These are phyloP conservation scores for Drosophila ezoana DNA, from an alignment of 2,888 invertebrate genomes.

Conservation along the genomic window DNA sequence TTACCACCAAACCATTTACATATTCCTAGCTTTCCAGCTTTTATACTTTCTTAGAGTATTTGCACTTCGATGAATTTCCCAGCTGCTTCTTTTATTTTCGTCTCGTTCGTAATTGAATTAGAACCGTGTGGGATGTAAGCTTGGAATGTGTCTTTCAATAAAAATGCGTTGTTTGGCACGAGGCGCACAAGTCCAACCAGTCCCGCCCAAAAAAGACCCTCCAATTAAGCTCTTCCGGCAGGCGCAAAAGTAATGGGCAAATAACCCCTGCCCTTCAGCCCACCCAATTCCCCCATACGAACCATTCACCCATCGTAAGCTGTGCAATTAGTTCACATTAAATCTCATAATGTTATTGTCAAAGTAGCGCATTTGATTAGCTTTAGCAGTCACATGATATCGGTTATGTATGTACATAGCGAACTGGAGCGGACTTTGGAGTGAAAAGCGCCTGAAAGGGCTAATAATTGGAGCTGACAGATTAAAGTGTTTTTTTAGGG, in stretches of 20 bases:
- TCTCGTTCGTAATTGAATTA: slow-evolving; percentile 70
- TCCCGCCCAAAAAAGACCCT: slow-evolving; percentile 6
- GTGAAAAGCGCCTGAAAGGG: background rate
- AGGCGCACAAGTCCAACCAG: slow-evolving; percentile 14
- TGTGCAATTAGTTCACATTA: slow-evolving; percentile 72
- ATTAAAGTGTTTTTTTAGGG: background rate
- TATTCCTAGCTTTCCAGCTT: too few relatives aligned
- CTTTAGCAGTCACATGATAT: slow-evolving; percentile 55
- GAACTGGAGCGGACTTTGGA: slow-evolving; percentile 16
- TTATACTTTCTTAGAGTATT: slow-evolving; percentile 15
- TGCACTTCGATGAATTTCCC: background rate
- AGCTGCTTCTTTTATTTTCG: slow-evolving; percentile 2
- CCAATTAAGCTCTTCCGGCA: slow-evolving; percentile 61
- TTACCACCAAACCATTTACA: too few relatives aligned
- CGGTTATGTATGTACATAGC: slow-evolving; percentile 15
- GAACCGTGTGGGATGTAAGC: slow-evolving; percentile 36
- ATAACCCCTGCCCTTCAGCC: slow-evolving; percentile 4
- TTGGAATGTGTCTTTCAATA: slow-evolving; percentile 47
- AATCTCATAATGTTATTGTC: slow-evolving; percentile 75
- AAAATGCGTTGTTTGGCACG: slow-evolving; percentile 62
- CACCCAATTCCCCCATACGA: background rate
- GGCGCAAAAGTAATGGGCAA: slow-evolving; percentile 27
- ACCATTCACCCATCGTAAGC: slow-evolving; percentile 30
- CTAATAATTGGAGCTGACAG: background rate
- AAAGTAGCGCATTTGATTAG: slow-evolving; percentile 65